Base-by-base conservation (phyloP, 2,113 vertebrate genomes). In the Sphyrna mokarran region DNA sequence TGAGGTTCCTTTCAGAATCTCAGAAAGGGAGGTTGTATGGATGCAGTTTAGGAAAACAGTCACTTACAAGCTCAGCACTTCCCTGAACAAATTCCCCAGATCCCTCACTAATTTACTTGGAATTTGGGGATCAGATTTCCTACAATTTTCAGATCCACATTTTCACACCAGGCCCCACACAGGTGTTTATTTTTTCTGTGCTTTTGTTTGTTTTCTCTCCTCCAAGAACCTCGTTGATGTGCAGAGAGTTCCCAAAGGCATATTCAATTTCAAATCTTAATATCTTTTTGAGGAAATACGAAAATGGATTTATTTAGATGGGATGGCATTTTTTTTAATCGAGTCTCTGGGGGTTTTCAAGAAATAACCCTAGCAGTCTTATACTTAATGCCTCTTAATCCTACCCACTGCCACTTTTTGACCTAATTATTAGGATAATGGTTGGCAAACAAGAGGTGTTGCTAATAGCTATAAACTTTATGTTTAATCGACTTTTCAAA, bases 401-500 rank as follows among this genome's bases (percentile, higher is more conserved):
- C 94, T 40, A 95, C 54, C 54, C 18, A 70, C 68, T 54, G 40
- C 68, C 23, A 72, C 54, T 40, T 54, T 22, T 72, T 95, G 94
- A 54, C 94, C 94, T 54, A 95, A 72, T 72, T 95, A 76, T 95
- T 3, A 72, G 69, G 63, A 43, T 72, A 7, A 72, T 54, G 54
- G 66, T 70, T 72, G 69, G 43, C 11, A 40, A 95, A 72, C 23
- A 95, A 72, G 11, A 70, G 18, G 33, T 76, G 13, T 48, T 95
- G 68, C 40, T 29, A 72, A 72, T 20, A 29, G 22, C 23, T 69
- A 72, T 70, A 69, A 72, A 72, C 72, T 95, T 63, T 70, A 72
- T 48, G 68, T 40, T 95, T 72, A 95, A 72, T 70, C 72, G 72
- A 95, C 68, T 70, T 95, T 72, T 43, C 93, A 37, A 93, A 63